phyloP scores from a whole-genome alignment of 2,888 invertebrate genomes.

The Drosophila suboccidentalis region DNA sequence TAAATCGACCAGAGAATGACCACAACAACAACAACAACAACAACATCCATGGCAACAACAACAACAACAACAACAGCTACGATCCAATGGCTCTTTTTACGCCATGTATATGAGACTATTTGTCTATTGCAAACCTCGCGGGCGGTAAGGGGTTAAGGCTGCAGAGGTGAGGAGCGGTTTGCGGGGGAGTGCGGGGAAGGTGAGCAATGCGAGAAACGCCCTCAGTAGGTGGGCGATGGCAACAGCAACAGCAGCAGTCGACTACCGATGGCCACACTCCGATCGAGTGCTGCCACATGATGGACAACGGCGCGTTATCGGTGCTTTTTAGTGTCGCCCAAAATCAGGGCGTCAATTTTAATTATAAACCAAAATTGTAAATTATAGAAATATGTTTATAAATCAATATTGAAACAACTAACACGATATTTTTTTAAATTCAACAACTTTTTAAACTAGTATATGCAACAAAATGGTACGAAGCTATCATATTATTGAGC shows the following conservation, averaged over 20 bases:
- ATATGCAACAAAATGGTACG: too few species aligned
- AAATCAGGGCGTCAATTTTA: slow-evolving; percentile 22
- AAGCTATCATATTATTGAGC: too few species aligned
- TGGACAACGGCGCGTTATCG: slow-evolving; percentile 21
- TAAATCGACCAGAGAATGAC: slow-evolving; percentile 74
- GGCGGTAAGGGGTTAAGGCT: slow-evolving; percentile 16
- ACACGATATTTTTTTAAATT: too few species aligned
- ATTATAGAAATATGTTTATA: not conserved
- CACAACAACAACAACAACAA: slow-evolving; percentile 27
- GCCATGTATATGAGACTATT: slow-evolving; percentile 55
- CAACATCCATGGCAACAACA: slow-evolving; percentile 17
- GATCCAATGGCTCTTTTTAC: slow-evolving; percentile 40
- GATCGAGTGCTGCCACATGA: slow-evolving; percentile 48
- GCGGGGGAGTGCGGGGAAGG: not conserved
- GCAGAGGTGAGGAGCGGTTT: not conserved
- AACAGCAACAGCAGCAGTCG: slow-evolving; percentile 28
- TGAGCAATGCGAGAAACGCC: slow-evolving; percentile 61
- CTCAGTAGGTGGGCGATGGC: slow-evolving; percentile 83
- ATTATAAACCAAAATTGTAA: not conserved
- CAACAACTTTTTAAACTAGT: too few species aligned
- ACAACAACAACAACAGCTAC: slow-evolving; percentile 4
- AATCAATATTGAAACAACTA: too few species aligned
- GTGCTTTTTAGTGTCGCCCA: slow-evolving; percentile 19
- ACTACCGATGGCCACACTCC: slow-evolving; percentile 60
- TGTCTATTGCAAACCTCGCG: slow-evolving; percentile 65